phyloP scores from a whole-genome alignment of 2,113 vertebrate species.

The Hemibagrus wyckioides region DNA sequence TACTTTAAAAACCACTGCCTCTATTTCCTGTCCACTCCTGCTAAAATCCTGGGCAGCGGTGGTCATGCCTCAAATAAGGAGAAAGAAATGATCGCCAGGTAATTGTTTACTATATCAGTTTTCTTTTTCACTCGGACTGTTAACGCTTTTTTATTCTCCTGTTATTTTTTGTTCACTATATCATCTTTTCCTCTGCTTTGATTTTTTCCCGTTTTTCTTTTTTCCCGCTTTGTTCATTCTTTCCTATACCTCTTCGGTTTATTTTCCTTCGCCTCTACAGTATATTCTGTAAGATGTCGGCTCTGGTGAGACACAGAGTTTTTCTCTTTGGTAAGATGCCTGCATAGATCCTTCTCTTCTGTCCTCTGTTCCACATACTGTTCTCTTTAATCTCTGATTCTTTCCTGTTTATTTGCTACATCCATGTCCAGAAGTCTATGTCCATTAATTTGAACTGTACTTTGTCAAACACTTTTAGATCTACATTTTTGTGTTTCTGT shows the following conservation, averaged over 20 bases:
- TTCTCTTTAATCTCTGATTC: background rate
- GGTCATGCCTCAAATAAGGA: conserved; percentile 93
- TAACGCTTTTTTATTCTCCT: background rate
- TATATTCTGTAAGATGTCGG: conserved; percentile 95
- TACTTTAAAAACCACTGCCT: conserved; percentile 90
- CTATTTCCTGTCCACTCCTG: conserved; percentile 80
- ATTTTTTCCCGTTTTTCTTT: conserved; percentile 6
- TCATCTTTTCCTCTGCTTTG: background rate
- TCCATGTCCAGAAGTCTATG: background rate
- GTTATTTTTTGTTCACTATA: background rate
- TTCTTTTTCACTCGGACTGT: background rate
- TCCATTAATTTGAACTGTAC: background rate
- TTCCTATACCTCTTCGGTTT: conserved; percentile 27
- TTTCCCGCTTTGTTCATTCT: conserved; percentile 19
- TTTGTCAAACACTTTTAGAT: background rate
- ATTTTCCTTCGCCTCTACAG: conserved; percentile 61
- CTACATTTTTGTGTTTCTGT: conserved; percentile 1
- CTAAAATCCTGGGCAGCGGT: conserved; percentile 88
- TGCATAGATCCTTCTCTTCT: background rate
- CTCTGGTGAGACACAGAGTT: conserved; percentile 90
- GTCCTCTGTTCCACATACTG: background rate
- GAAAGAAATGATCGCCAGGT: conserved; percentile 97
- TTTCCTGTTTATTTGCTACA: background rate
- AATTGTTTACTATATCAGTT: no score
- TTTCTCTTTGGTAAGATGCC: conserved; percentile 89